Base-by-base conservation (phyloP, 37 sponge, comb jelly and placozoan genomes). In the Cladorhizidae sp. region DNA sequence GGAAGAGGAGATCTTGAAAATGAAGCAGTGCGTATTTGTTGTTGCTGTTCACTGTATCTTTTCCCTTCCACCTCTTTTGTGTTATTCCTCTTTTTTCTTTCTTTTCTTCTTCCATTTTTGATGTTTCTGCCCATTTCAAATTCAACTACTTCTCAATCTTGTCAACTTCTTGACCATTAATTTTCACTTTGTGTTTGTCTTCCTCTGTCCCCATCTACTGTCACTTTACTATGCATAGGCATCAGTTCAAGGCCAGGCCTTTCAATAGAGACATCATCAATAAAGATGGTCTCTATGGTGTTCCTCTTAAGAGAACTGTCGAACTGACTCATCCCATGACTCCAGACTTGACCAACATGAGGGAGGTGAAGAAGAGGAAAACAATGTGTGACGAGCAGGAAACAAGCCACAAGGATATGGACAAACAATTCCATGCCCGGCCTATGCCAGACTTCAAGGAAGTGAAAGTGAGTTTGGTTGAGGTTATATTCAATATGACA, bases 221-320 rank as follows among this genome's bases (percentile, higher is more conserved):
- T n/a, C 50, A 72, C 72, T 59, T 59, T 59, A 7, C 5, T 59
- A 26, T 59, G 28, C 17, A 31, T 67, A 93, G 94, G 80, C 63
- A 83, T 40, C 64, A 89, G 67, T 89, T 93, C 74, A 93, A 84
- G 54, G 90, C 94, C 23, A 81, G 77, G 1, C 87, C 90, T 1
- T 45, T 93, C 50, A 86, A 89, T 80, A 74, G 67, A 5, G 83
- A 83, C 57, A 80, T 93, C 70, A 52, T 93, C 23, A 43, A 36
- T 0, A 64, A 37, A 37, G 74, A 52, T 9, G 93, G 93, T 1
- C 73, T 84, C 52, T 64, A 38, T 55, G 93, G 93, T 21, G 84
- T 92, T 12, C 81, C 80, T n/a, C 57, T 58, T n/a, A 72, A 68
- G 40, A 64, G 45, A 28, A 43, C 40, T 17, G 36, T 35, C 11